Conservation (phyloP, 2,888 invertebrate species). For the Omphaloscelis lunosa region DNA sequence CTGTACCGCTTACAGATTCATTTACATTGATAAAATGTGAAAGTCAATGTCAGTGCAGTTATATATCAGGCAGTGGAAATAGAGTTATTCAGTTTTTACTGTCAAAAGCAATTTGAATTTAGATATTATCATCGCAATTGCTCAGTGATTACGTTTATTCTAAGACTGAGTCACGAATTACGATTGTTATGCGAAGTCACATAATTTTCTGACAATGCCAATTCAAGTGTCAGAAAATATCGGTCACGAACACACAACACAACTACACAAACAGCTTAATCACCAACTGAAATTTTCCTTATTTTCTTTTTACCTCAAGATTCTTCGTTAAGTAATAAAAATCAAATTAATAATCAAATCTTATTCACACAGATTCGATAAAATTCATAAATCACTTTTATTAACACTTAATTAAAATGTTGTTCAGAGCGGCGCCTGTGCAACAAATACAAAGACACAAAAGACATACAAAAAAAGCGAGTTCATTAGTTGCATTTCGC, state of each 20-base stretch:
- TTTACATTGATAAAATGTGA: slow-evolving; percentile 51
- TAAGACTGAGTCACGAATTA: slow-evolving; percentile 8
- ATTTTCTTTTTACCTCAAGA: slow-evolving; percentile 14
- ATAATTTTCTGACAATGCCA: slow-evolving; percentile 29
- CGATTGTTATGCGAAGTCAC: slow-evolving; percentile 25
- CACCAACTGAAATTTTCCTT: background rate
- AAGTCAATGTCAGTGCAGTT: slow-evolving; percentile 25
- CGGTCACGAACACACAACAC: slow-evolving; percentile 32
- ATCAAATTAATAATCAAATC: slow-evolving; percentile 37
- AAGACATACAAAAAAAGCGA: slow-evolving; percentile 23
- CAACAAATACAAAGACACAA: slow-evolving; percentile 18
- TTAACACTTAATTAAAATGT: slow-evolving; percentile 67
- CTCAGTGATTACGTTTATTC: slow-evolving; percentile 27
- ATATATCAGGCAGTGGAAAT: slow-evolving; percentile 28
- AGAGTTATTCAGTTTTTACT: slow-evolving; percentile 36
- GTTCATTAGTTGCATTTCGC: slow-evolving; percentile 77
- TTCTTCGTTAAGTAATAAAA: slow-evolving; percentile 27
- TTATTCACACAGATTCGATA: slow-evolving; percentile 41
- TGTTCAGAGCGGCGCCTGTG: slow-evolving; percentile 56
- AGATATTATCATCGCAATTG: slow-evolving; percentile 39
- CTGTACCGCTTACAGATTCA: slow-evolving; percentile 36
- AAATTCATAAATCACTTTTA: slow-evolving; percentile 62
- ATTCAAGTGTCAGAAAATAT: slow-evolving; percentile 19
- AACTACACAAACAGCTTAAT: background rate
- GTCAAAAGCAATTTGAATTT: slow-evolving; percentile 16